Evolutionary conservation across 2,113 vertebrate species (phyloP).

Genomic region (Nothobranchius furzeri): DNA sequence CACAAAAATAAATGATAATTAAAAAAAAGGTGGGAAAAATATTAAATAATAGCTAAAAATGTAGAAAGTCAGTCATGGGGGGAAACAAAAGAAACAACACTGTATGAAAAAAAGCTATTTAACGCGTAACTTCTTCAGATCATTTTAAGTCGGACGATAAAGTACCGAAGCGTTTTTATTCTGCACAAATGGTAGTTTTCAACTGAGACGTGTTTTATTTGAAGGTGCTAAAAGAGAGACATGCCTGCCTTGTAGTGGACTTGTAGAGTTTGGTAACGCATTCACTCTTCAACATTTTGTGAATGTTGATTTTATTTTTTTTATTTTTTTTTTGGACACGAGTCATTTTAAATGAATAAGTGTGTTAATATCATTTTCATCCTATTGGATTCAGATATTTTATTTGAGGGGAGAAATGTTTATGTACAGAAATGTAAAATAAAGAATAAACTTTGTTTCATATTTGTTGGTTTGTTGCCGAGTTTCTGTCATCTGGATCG

Average conservation of each 20-base stretch:
- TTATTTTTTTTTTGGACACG: constrained; percentile 83
- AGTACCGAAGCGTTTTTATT: constrained; percentile 93
- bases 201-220: constrained; percentile 89
- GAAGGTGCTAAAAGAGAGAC: constrained; percentile 94
- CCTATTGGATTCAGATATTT: constrained; percentile 88
- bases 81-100: constrained; percentile 78
- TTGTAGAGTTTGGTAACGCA: constrained; percentile 88
- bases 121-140: constrained; percentile 84
- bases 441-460: constrained; percentile 98
- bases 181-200: constrained; percentile 93
- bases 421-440: constrained; percentile 99
- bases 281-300: constrained; percentile 96
- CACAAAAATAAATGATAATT: constrained; percentile 68
- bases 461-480: constrained; percentile 78
- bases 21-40: constrained; percentile 70
- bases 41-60: constrained; percentile 68
- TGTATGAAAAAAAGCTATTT: constrained; percentile 73
- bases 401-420: constrained; percentile 90
- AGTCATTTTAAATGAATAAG: constrained; percentile 90
- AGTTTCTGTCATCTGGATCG: not conserved
- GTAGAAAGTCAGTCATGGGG: constrained; percentile 87
- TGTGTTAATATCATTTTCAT: constrained; percentile 94
- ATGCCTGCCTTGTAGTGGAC: constrained; percentile 98
- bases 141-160: constrained; percentile 82
- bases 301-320: constrained; percentile 86